Percentiles rank a stretch among this genome's conserved stretches.
Evolutionary conservation across 2,113 vertebrate genomes (phyloP).

Genomic region (Megatriorchis doriae): DNA sequence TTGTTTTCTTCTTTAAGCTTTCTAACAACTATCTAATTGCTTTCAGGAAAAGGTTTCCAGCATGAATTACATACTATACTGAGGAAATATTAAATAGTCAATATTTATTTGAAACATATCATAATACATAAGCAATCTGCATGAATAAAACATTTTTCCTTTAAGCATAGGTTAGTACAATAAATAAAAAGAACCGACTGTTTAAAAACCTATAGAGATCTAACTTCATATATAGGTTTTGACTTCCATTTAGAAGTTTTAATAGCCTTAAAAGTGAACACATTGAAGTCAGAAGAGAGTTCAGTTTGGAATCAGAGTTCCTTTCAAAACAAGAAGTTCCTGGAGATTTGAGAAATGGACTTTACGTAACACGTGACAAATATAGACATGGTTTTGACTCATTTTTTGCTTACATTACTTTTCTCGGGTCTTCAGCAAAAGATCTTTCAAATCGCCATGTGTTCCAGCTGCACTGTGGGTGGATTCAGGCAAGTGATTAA

Average conservation of each 20-base stretch:
- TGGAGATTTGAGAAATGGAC: not conserved
- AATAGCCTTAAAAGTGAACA: not conserved
- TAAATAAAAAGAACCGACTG: not conserved
- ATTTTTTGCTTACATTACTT: not conserved
- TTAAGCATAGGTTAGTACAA: not conserved
- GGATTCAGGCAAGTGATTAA: not conserved
- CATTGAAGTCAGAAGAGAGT: not conserved
- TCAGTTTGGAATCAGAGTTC: not conserved
- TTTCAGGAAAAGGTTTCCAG: not conserved
- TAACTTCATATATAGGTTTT: not conserved
- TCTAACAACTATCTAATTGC: not conserved
- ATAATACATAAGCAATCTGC: not conserved
- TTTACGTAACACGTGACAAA: not conserved
- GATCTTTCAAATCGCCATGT: not conserved
- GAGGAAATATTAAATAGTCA: not conserved
- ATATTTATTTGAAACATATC: not conserved
- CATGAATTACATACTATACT: not conserved
- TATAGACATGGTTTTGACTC: not conserved
- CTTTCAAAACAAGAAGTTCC: not conserved
- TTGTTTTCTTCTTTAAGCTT: not conserved
- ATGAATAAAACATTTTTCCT: constrained; percentile 22
- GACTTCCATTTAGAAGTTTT: not conserved
- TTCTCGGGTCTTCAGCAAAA: not conserved
- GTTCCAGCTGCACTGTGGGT: not conserved
- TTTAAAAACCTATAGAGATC: not conserved